Percentiles rank a stretch among this genome's conserved stretches.
phyloP scores from a whole-genome alignment of 2,797 vertebrate species.

The Gallinago nigripennis region DNA sequence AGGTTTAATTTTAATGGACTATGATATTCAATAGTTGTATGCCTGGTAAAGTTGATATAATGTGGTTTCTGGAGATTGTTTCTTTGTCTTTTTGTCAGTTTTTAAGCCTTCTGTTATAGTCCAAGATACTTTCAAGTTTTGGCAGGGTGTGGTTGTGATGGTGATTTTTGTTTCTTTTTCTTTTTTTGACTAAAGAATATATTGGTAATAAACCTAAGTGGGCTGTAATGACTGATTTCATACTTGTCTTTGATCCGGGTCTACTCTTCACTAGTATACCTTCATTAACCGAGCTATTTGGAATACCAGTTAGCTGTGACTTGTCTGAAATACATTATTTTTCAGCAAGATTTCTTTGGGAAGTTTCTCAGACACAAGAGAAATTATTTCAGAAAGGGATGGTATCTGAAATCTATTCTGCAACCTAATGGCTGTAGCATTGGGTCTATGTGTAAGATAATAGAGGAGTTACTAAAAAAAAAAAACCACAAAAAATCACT shows the following conservation, averaged over 20 bases:
- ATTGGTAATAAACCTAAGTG: neutral
- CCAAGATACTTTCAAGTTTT: neutral
- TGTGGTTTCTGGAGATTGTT: neutral
- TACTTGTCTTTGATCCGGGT: neutral
- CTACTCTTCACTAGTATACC: neutral
- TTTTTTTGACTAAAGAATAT: neutral
- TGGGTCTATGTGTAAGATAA: neutral
- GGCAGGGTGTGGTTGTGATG: no score
- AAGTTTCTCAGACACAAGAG: neutral
- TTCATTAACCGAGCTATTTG: neutral
- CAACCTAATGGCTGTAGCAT: neutral
- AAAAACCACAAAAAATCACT: accelerated
- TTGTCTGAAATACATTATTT: neutral
- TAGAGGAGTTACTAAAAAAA: neutral
- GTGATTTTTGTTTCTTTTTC: accelerated
- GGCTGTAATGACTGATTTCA: neutral
- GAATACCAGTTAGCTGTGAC: neutral
- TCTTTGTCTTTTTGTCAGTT: neutral
- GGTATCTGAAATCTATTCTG: neutral
- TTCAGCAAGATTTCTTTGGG: neutral
- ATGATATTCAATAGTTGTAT: neutral
- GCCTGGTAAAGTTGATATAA: neutral
- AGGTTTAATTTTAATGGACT: neutral
- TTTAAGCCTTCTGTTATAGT: neutral
- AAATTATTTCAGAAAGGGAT: neutral